Evolutionary conservation across 1,140 invertebrate species (phyloP), one percentile per base, ranked within the genome.

Genomic region (Drosophila kurseongensis): DNA sequence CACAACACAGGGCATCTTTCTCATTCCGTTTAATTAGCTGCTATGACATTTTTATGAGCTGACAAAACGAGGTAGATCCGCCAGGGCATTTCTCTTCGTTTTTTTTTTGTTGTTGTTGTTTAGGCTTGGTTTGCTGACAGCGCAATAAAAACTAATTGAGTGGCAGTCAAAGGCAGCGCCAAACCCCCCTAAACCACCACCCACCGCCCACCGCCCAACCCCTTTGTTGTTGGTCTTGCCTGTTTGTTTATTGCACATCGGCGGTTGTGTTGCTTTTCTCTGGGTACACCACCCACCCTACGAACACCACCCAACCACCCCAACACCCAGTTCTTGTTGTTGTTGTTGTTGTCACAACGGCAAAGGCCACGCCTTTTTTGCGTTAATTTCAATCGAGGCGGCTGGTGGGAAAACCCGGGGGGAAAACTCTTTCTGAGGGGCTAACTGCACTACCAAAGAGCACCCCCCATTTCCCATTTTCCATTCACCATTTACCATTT

Each of bases 81-180:
- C 48, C 56, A 23, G 23, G 23, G 61, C 48, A n/a, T 55, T 23
- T 40, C 36, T 35, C 32, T 23, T 29, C 7, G 1, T 48, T 29
- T 27, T 14, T 52, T 23, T 40, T 32, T 42, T 36, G 55, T n/a
- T n/a, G n/a, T n/a, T 40, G 40, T 65, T n/a, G n/a, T 63, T 52
- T 62, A 59, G 54, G 38, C 52, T 36, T 54, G 77, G 57, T 56
- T 65, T 86, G 75, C 65, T 86, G 83, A 84, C 80, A 89, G 77
- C 67, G 84, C 77, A 89, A 89, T 89, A 89, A 88, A 88, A 88
- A 88, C 78, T 83, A 90, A 89, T 80, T 89, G 84, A 89, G 72
- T 78, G 68, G 76, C 76, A 84, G 80, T 76, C 75, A 65, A 74
- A 60, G 68, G 60, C 57, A 47, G 40, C 42, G 29, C 2, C 29